A percentile compares a stretch with the other conserved stretches of the same genome.
phyloP scores from a whole-genome alignment of 2,888 invertebrate genomes.

The Oscheius sp. region DNA sequence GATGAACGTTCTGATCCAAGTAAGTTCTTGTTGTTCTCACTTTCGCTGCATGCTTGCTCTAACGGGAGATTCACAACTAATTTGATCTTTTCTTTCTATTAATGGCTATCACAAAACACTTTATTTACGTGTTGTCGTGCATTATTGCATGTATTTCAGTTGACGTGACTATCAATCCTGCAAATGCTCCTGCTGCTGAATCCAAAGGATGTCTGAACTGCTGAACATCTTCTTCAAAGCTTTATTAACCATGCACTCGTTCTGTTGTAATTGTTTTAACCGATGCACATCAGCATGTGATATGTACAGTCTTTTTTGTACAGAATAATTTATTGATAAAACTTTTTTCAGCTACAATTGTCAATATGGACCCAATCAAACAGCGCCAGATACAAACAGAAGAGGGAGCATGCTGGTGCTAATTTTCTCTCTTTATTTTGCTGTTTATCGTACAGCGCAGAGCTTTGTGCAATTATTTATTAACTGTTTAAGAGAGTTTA shows the following conservation, averaged over 20 bases:
- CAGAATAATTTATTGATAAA: slow-evolving; percentile 19
- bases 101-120: neutral
- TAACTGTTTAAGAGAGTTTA: slow-evolving; percentile 27
- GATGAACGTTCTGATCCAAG: slow-evolving; percentile 57
- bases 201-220: slow-evolving; percentile 14
- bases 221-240: slow-evolving; percentile 22
- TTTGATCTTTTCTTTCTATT: neutral
- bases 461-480: slow-evolving; percentile 29
- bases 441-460: neutral
- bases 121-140: slow-evolving; percentile 4
- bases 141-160: slow-evolving; percentile 27
- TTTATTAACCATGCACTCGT: slow-evolving; percentile 24
- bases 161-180: slow-evolving; percentile 28
- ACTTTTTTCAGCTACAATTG: slow-evolving; percentile 60
- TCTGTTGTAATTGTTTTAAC: slow-evolving; percentile 33
- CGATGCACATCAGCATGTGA: slow-evolving; percentile 26
- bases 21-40: slow-evolving; percentile 39
- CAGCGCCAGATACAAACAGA: slow-evolving; percentile 72
- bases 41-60: neutral
- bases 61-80: neutral
- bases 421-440: slow-evolving; percentile 9
- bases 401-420: slow-evolving; percentile 73
- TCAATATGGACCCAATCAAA: slow-evolving; percentile 72
- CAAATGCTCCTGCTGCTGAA: slow-evolving; percentile 8
- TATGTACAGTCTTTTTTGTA: slow-evolving; percentile 16